Conservation (phyloP, 2,888 invertebrate species). For the Lysandra coridon region DNA sequence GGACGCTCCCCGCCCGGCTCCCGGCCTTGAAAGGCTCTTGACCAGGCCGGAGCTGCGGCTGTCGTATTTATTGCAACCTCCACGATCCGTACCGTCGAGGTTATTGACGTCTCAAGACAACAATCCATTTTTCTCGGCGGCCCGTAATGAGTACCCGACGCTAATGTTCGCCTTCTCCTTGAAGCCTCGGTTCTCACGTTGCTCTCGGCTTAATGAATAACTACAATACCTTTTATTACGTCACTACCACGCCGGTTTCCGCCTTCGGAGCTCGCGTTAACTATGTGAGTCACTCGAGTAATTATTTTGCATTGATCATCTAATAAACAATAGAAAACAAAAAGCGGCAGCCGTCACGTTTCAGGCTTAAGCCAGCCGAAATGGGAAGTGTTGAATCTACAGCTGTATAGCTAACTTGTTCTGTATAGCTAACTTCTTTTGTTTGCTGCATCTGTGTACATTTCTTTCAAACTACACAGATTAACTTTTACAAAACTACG, state of each 20-base stretch:
- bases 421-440: slow-evolving; percentile 7
- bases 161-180: slow-evolving; percentile 68
- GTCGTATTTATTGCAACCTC: slow-evolving; percentile 80
- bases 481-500: slow-evolving; percentile 18
- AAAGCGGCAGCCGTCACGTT: slow-evolving; percentile 5
- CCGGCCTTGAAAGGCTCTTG: slow-evolving; percentile 81
- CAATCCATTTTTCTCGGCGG: slow-evolving; percentile 65
- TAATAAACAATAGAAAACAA: slow-evolving; percentile 26
- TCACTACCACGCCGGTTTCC: slow-evolving; percentile 75
- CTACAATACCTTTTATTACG: slow-evolving; percentile 78
- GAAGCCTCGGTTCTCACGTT: slow-evolving; percentile 74
- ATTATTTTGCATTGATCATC: slow-evolving; percentile 47
- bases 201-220: slow-evolving; percentile 73
- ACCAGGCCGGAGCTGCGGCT: slow-evolving; percentile 75
- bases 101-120: slow-evolving; percentile 72
- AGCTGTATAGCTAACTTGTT: not conserved
- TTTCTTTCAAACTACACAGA: slow-evolving; percentile 3
- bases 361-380: not conserved
- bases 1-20: slow-evolving; percentile 76
- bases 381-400: not conserved
- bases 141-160: slow-evolving; percentile 50
- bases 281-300: slow-evolving; percentile 73
- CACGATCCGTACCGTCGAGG: slow-evolving; percentile 77
- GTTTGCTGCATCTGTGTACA: slow-evolving; percentile 6
- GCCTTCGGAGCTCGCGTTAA: slow-evolving; percentile 74